Evolutionary conservation across 2,888 invertebrate genomes (phyloP), one percentile per base, ranked within the genome.

Genomic region (Chalcosyrphus nemorum): DNA sequence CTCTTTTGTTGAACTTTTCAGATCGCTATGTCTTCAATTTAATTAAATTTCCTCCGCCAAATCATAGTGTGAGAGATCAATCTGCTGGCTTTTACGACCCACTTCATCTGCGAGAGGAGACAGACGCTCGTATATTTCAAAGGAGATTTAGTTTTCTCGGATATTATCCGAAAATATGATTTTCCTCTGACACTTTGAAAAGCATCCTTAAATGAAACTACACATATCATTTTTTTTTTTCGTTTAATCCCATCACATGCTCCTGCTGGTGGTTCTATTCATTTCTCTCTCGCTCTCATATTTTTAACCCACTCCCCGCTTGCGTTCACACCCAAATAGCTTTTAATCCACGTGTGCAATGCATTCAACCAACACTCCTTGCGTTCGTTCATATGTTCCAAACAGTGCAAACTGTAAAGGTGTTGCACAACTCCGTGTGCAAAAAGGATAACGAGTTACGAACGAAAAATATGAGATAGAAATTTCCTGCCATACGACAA

Each of bases 361-460:
- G 87, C 32, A 87, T 81, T 87, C 86, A 87, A 86, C 87, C 86
- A 86, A 17, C n/a, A n/a, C n/a, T n/a, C n/a, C n/a, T n/a, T n/a
- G 19, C 61, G 61, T 72, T 24, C 29, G 21, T 38, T 38, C 56
- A 32, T 41, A 29, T 52, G 27, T 54, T 2, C 17, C 17, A 11
- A 24, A 6, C 56, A 43, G 32, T 24, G 13, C 35, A 66, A 65
- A 71, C 54, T 21, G n/a, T n/a, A 66, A 57, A 57, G 57, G 66
- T 75, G 54, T 65, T 65, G 50, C 38, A 38, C 19, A 56, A 68
- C 57, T 76, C 68, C 76, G 68, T 43, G 50, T 15, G 41, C 35
- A 41, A 57, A n/a, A 24, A 57, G 54, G 50, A 57, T 50, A 63
- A 57, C 47, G 13, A 35, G 32, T n/a, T n/a, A n/a, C n/a, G n/a